These are phyloP conservation scores for Acipenser oxyrinchus DNA, from an alignment of 2,797 vertebrate species.

Conservation along the genomic window DNA sequence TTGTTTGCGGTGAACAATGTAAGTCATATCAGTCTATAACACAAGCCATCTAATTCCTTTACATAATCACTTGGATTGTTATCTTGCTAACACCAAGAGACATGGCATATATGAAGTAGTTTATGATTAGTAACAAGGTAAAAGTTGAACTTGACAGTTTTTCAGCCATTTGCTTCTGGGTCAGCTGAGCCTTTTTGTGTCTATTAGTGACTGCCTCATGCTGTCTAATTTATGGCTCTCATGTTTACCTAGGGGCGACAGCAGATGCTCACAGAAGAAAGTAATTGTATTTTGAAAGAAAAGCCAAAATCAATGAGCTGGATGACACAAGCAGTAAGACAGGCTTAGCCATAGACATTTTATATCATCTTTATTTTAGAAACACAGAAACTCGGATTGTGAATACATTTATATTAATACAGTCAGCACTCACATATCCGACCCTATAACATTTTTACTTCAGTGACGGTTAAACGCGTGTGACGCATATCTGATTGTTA, in stretches of 20 bases:
- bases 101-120: constrained; percentile 6
- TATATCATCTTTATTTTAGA: neutral
- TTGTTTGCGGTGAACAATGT: too few species aligned
- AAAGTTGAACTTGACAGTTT: constrained; percentile 9
- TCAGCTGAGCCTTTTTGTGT: constrained; percentile 23
- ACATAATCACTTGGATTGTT: too few species aligned
- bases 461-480: too few species aligned
- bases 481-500: too few species aligned
- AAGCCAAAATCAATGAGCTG: constrained; percentile 6
- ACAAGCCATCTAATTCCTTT: too few species aligned
- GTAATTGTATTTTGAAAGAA: constrained; percentile 6
- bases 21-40: too few species aligned
- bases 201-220: constrained; percentile 57
- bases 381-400: too few species aligned
- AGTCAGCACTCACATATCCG: too few species aligned
- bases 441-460: too few species aligned
- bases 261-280: constrained; percentile 35
- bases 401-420: too few species aligned
- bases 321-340: neutral
- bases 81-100: neutral
- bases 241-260: constrained; percentile 52
- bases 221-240: constrained; percentile 58
- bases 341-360: neutral
- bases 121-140: constrained; percentile 15
- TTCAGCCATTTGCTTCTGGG: constrained; percentile 18